phyloP scores from a whole-genome alignment of 2,888 invertebrate species.

The Latrodectus hesperus region DNA sequence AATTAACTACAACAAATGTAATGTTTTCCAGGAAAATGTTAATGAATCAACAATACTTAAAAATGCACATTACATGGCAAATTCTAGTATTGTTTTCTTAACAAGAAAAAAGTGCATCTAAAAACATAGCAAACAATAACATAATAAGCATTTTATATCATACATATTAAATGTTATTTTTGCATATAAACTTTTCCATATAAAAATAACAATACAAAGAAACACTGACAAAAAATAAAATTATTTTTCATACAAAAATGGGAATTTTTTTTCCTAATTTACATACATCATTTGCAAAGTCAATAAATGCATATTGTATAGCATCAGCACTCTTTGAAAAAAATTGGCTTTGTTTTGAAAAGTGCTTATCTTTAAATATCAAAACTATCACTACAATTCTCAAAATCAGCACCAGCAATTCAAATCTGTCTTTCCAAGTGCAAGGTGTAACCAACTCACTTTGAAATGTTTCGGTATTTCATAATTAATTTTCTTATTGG shows the following conservation, averaged over 20 bases:
- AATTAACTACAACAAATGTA: slow-evolving; percentile 46
- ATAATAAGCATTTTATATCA: slow-evolving; percentile 55
- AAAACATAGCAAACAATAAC: slow-evolving; percentile 67
- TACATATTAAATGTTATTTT: slow-evolving; percentile 59
- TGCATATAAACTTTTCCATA: slow-evolving; percentile 65
- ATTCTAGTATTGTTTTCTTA: slow-evolving; percentile 24
- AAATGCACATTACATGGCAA: slow-evolving; percentile 38
- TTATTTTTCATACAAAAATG: slow-evolving; percentile 34
- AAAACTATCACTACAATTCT: slow-evolving; percentile 5
- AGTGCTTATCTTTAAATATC: slow-evolving; percentile 1
- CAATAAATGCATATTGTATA: slow-evolving; percentile 37
- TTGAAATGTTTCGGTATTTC: slow-evolving; percentile 16
- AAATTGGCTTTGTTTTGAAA: slow-evolving; percentile 26
- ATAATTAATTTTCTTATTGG: slow-evolving; percentile 4
- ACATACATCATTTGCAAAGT: slow-evolving; percentile 29
- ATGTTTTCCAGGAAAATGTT: slow-evolving; percentile 28
- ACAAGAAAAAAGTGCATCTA: slow-evolving; percentile 61
- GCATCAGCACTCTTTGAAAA: slow-evolving; percentile 34
- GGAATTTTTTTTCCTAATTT: slow-evolving; percentile 38
- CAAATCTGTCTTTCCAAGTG: background rate
- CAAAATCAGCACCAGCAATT: slow-evolving; percentile 49
- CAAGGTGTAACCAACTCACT: background rate
- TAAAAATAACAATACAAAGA: slow-evolving; percentile 66
- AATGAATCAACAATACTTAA: slow-evolving; percentile 39
- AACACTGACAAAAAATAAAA: slow-evolving; percentile 56